Evolutionary conservation across 2,888 invertebrate species (phyloP).

Genomic region (Hydraecia micacea): DNA sequence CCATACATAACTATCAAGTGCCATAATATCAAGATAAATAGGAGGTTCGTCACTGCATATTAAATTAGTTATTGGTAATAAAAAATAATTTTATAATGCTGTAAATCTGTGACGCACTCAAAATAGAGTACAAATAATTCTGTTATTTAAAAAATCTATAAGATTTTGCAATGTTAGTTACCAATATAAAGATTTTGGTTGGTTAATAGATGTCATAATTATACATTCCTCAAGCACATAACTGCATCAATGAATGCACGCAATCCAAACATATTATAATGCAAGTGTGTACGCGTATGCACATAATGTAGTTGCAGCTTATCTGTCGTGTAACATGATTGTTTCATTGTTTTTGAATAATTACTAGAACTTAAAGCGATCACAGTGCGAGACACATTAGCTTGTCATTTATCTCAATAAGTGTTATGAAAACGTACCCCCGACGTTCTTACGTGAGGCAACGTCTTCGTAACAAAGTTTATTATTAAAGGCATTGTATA

Average conservation of each 20-base stretch:
- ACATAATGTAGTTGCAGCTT: slow-evolving; percentile 11
- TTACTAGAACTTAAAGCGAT: slow-evolving; percentile 47
- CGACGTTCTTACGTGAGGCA: slow-evolving; percentile 65
- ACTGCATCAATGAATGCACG: slow-evolving; percentile 42
- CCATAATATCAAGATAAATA: slow-evolving; percentile 2
- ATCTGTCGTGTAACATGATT: slow-evolving; percentile 27
- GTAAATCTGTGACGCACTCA: background rate
- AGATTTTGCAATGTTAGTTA: background rate
- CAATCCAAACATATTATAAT: slow-evolving; percentile 17
- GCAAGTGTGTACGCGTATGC: slow-evolving; percentile 13
- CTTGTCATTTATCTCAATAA: slow-evolving; percentile 64
- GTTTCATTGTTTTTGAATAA: slow-evolving; percentile 57
- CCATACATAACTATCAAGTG: slow-evolving; percentile 10
- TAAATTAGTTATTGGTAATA: background rate
- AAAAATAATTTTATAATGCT: background rate
- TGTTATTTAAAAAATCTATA: background rate
- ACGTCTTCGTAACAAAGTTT: slow-evolving; percentile 70
- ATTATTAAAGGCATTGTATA: slow-evolving; percentile 82
- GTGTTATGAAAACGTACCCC: slow-evolving; percentile 65
- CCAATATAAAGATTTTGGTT: slow-evolving; percentile 1
- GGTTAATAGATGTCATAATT: background rate
- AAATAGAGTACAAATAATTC: background rate
- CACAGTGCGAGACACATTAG: slow-evolving; percentile 47
- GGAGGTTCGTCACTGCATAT: slow-evolving; percentile 8
- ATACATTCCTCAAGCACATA: slow-evolving; percentile 28